Base-by-base conservation (phyloP, 2,888 invertebrate species). In the Cybosia mesomella region DNA sequence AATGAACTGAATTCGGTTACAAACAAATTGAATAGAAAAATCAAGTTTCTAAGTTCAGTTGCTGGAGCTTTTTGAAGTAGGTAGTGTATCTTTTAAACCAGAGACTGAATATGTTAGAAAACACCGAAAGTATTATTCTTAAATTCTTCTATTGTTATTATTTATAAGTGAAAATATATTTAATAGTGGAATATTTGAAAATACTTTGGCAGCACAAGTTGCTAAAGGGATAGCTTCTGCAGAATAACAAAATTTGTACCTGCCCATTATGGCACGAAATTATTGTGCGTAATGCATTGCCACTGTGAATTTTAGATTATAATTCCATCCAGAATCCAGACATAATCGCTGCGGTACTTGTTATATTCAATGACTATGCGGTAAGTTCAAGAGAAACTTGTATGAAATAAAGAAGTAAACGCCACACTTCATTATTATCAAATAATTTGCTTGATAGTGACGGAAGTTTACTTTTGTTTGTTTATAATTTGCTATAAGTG, bases 211-310 rank as follows among this genome's bases (percentile, higher is more conserved):
- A 80, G 78, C 80, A 79, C 72, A 32, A 60, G 60, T 43, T 4
- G 32, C 36, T 79, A 81, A 82, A 73, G 81, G 79, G 80, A 83
- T 83, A 79, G 70, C 76, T 68, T 71, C 77, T 70, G 55, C 62
- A 79, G 74, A 81, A 80, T 83, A 83, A 85, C 83, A 75, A 83
- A 83, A 76, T 83, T 84, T 82, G 84, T 82, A 84, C 83, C 87
- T 84, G 70, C 80, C 87, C 83, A 90, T 91, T 90, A 89, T 80
- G 72, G 70, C 75, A 80, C 80, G 67, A 85, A 85, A 89, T 91
- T 88, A 90, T 86, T 79, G 84, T 83, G 83, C 80, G 76, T 76
- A 57, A 62, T 65, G 70, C 68, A 78, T 72, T 77, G 75, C 76
- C 72, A 74, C 68, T 72, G 68, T 76, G 68, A 75, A 74, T 81